Conservation (phyloP, 2,113 vertebrate species). For the Calidris pygmaea region DNA sequence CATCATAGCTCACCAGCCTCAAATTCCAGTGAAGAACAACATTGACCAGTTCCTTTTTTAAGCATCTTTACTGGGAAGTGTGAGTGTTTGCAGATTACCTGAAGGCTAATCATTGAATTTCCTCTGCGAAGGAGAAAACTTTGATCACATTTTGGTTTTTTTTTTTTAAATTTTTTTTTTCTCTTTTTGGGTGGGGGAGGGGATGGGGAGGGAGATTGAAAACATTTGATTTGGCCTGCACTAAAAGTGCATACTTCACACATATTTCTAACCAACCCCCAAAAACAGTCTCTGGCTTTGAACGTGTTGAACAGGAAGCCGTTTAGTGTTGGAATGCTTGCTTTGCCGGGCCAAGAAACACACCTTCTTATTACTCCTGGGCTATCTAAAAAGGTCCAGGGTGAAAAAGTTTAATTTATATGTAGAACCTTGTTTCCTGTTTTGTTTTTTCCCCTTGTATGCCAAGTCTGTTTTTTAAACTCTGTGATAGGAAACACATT, state of each 20-base stretch:
- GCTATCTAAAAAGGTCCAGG: slow-evolving; percentile 78
- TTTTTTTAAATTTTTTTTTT: slow-evolving; percentile 11
- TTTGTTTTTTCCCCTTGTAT: slow-evolving; percentile 67
- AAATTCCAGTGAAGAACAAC: slow-evolving; percentile 45
- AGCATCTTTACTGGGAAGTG: slow-evolving; percentile 75
- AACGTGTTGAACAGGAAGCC: slow-evolving; percentile 92
- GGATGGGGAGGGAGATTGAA: slow-evolving; percentile 60
- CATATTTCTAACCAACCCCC: slow-evolving; percentile 88
- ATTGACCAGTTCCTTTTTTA: slow-evolving; percentile 71
- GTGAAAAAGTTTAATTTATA: slow-evolving; percentile 86
- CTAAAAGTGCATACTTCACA: slow-evolving; percentile 87
- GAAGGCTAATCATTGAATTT: slow-evolving; percentile 73
- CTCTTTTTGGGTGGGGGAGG: neutral
- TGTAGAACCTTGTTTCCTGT: slow-evolving; percentile 78
- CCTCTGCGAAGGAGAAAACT: slow-evolving; percentile 73
- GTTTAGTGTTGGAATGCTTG: slow-evolving; percentile 92
- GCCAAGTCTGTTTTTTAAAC: slow-evolving; percentile 75
- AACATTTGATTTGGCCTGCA: slow-evolving; percentile 92
- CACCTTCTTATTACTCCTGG: slow-evolving; percentile 82
- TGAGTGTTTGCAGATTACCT: slow-evolving; percentile 73
- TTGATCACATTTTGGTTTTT: slow-evolving; percentile 69
- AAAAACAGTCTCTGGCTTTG: slow-evolving; percentile 83
- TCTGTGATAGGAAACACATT: slow-evolving; percentile 76
- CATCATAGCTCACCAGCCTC: slow-evolving; percentile 16
- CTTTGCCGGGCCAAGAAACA: slow-evolving; percentile 83